These are phyloP conservation scores for Papilio glaucus DNA, from an alignment of 1,140 invertebrate genomes.

Conservation along the genomic window DNA sequence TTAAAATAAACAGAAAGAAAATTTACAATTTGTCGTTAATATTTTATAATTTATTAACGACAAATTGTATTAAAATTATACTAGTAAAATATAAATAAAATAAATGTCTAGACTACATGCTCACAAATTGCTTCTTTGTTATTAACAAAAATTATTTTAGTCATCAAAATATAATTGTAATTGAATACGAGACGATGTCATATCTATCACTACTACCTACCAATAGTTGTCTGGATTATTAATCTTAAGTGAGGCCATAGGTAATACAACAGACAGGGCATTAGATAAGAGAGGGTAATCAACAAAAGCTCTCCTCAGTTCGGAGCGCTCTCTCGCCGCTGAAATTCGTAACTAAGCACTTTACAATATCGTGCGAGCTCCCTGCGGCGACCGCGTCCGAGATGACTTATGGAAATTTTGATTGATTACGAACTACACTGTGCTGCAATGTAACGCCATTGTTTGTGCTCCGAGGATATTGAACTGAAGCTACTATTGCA, in stretches of 20 bases:
- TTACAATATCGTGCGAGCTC: conserved; percentile 33
- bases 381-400: conserved; percentile 23
- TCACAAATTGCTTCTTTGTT: too few relatives aligned
- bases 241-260: neutral
- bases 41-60: too few relatives aligned
- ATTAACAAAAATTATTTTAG: too few relatives aligned
- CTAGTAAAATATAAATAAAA: too few relatives aligned
- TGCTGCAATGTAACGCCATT: neutral
- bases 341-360: conserved; percentile 34
- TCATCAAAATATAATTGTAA: too few relatives aligned
- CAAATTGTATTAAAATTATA: too few relatives aligned
- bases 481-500: neutral
- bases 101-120: too few relatives aligned
- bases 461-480: conserved; percentile 11
- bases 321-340: neutral
- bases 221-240: neutral
- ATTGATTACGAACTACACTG: conserved; percentile 25
- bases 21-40: too few relatives aligned
- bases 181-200: too few relatives aligned
- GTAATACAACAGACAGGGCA: conserved; percentile 12
- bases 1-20: too few relatives aligned
- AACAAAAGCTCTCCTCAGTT: neutral
- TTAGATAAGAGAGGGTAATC: conserved; percentile 23
- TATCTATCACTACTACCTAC: too few relatives aligned
- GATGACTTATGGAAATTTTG: conserved; percentile 36